Percentiles rank a stretch among this genome's conserved stretches.
These are phyloP conservation scores for Haliclona indistincta DNA, from an alignment of 37 sponge, comb jelly and placozoan species.

Conservation along the genomic window DNA sequence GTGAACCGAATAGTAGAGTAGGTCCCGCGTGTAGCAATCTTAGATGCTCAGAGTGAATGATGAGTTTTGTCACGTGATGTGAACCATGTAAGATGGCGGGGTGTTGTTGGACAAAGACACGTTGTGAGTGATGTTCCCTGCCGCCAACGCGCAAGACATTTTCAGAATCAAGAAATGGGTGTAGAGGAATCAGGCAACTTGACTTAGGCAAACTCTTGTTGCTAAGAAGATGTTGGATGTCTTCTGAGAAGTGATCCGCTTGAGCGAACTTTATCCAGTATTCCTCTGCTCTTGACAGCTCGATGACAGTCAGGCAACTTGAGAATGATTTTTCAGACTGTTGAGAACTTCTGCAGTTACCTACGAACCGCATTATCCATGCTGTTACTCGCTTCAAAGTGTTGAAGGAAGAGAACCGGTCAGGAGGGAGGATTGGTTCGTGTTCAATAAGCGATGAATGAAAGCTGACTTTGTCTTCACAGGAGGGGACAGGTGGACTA, in stretches of 20 bases:
- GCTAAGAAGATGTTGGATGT: background rate
- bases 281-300: background rate
- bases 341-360: slow-evolving; percentile 22
- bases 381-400: slow-evolving; percentile 36
- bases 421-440: slow-evolving; percentile 21
- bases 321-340: background rate
- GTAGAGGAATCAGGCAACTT: background rate
- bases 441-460: background rate
- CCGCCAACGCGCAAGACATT: background rate
- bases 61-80: background rate
- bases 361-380: slow-evolving; percentile 33
- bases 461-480: background rate
- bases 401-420: slow-evolving; percentile 17
- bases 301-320: background rate
- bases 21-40: background rate
- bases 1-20: background rate
- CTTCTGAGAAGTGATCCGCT: background rate
- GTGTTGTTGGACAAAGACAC: background rate
- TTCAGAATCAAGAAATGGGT: background rate
- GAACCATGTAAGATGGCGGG: background rate
- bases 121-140: background rate
- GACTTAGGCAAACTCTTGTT: background rate
- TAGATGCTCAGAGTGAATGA: background rate
- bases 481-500: background rate
- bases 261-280: background rate